phyloP scores from a whole-genome alignment of 2,888 invertebrate genomes.

The Ichneumon xanthorius region DNA sequence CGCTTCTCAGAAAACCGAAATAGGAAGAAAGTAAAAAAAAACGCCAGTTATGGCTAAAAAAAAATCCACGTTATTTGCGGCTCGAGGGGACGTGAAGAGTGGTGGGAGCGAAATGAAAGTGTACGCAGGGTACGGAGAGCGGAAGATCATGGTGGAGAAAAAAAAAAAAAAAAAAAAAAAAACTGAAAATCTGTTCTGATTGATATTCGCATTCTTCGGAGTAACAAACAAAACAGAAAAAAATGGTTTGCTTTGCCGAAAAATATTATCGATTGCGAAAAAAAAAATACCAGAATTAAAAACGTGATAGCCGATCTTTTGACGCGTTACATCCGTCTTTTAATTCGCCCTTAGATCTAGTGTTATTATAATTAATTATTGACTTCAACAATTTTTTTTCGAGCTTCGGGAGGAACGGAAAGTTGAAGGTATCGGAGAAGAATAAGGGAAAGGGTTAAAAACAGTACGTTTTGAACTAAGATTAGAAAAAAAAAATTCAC shows the following conservation, averaged over 20 bases:
- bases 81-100: background rate
- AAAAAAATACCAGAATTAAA: slow-evolving; percentile 8
- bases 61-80: slow-evolving; percentile 5
- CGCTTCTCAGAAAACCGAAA: background rate
- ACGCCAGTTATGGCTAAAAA: background rate
- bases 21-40: background rate
- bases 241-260: slow-evolving; percentile 15
- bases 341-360: slow-evolving; percentile 16
- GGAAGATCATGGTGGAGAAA: background rate
- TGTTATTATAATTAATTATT: slow-evolving; percentile 13
- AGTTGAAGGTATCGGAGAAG: background rate
- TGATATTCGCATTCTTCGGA: slow-evolving; percentile 21
- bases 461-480: slow-evolving; percentile 41
- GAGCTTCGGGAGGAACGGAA: slow-evolving; percentile 8
- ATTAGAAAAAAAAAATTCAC: slow-evolving; percentile 35
- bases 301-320: slow-evolving; percentile 14
- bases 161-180: background rate
- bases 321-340: slow-evolving; percentile 4
- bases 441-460: slow-evolving; percentile 8
- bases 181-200: slow-evolving; percentile 25
- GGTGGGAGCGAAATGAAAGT: slow-evolving; percentile 15
- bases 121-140: slow-evolving; percentile 15
- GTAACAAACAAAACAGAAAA: background rate
- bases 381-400: slow-evolving; percentile 7
- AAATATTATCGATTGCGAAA: background rate